These are phyloP conservation scores for Nibea coibor DNA, from an alignment of 2,113 vertebrate genomes.

Conservation along the genomic window DNA sequence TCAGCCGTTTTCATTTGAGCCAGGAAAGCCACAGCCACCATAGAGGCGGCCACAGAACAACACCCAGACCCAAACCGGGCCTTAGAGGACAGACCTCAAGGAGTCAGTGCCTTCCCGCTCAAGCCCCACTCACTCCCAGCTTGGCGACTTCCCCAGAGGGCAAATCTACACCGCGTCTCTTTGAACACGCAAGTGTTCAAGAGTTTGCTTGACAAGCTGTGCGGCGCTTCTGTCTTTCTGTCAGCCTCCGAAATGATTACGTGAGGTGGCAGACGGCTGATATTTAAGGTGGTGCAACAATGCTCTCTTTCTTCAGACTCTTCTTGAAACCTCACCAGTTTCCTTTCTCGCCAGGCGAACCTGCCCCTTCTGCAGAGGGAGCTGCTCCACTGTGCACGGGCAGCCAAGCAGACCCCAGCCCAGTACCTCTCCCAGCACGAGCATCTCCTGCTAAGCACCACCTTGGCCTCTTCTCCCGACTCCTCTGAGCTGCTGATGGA, in stretches of 20 bases:
- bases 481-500: constrained; percentile 96
- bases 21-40: constrained; percentile 52
- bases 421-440: constrained; percentile 98
- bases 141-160: constrained; percentile 23
- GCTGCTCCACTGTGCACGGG: constrained; percentile 95
- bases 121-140: constrained; percentile 22
- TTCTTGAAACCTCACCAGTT: neutral
- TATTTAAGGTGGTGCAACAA: neutral
- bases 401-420: constrained; percentile 98
- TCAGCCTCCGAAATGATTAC: neutral
- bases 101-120: constrained; percentile 28
- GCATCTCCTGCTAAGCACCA: constrained; percentile 96
- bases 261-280: neutral
- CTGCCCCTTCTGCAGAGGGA: constrained; percentile 96
- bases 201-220: neutral
- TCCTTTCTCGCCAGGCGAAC: constrained; percentile 87
- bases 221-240: neutral
- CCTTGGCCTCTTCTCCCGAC: constrained; percentile 90
- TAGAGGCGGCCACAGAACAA: constrained; percentile 56
- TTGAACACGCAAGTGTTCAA: constrained; percentile 1
- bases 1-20: constrained; percentile 41
- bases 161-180: constrained; percentile 43
- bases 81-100: constrained; percentile 57
- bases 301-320: neutral
- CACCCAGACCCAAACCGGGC: constrained; percentile 49